These are phyloP conservation scores for Sciurus carolinensis DNA, from an alignment of 2,797 vertebrate species.

Conservation along the genomic window DNA sequence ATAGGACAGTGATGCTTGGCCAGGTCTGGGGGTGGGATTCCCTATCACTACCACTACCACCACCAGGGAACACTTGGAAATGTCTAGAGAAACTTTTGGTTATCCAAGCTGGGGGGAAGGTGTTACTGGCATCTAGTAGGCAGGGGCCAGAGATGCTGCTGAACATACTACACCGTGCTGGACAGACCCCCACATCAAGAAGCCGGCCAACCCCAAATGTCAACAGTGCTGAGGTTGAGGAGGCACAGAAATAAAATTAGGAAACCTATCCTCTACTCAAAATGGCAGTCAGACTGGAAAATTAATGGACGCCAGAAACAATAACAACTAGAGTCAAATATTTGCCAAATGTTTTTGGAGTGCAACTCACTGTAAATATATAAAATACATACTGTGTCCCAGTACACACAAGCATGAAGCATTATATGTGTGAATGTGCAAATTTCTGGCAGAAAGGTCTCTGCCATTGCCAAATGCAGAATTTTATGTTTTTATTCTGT, in stretches of 20 bases:
- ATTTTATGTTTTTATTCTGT: slow-evolving; percentile 4
- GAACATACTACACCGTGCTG: not conserved
- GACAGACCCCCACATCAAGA: not conserved
- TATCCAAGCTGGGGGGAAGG: no score
- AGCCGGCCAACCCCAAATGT: not conserved
- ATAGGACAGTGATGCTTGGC: not conserved
- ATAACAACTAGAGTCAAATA: not conserved
- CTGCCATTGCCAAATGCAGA: not conserved
- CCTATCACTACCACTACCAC: no score
- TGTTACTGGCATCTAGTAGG: not conserved
- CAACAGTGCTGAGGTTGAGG: not conserved
- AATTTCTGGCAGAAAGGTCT: not conserved
- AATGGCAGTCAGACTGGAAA: not conserved
- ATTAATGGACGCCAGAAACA: not conserved
- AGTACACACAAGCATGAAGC: not conserved
- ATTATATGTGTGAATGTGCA: not conserved
- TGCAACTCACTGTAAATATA: not conserved
- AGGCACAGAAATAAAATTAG: not conserved
- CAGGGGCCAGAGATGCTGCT: no score
- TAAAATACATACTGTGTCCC: not conserved
- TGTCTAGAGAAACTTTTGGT: not conserved
- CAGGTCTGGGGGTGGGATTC: not conserved
- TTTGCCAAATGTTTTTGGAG: not conserved
- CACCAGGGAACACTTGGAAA: not conserved
- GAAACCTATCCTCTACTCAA: not conserved